Conservation (phyloP, 2,888 invertebrate species). For the Catocala sponsa region DNA sequence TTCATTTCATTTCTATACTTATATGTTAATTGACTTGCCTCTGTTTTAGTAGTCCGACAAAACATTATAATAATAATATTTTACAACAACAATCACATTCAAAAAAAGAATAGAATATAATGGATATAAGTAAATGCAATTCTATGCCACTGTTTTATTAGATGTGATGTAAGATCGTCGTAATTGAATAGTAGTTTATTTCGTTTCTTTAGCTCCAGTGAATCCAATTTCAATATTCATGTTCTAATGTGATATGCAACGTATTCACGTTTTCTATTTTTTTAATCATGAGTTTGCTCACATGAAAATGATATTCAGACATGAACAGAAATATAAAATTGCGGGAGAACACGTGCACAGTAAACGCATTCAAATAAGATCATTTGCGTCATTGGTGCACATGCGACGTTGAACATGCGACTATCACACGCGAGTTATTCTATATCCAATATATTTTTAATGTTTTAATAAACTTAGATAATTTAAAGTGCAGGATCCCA, state of each 20-base stretch:
- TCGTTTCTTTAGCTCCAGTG: not conserved
- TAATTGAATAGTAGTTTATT: not conserved
- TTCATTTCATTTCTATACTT: too few relatives aligned
- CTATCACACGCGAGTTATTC: slow-evolving; percentile 44
- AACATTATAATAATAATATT: too few relatives aligned
- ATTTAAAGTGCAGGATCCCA: too few relatives aligned
- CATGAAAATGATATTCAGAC: slow-evolving; percentile 17
- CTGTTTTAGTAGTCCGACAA: too few relatives aligned
- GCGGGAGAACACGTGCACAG: slow-evolving; percentile 34
- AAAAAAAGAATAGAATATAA: too few relatives aligned
- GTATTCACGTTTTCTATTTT: slow-evolving; percentile 14
- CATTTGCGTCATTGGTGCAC: slow-evolving; percentile 56
- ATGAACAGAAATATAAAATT: slow-evolving; percentile 32
- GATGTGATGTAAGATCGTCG: not conserved
- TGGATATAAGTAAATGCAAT: too few relatives aligned
- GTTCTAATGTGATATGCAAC: slow-evolving; percentile 2
- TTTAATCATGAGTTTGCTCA: slow-evolving; percentile 20
- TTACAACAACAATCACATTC: too few relatives aligned
- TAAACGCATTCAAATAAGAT: slow-evolving; percentile 38
- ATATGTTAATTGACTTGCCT: too few relatives aligned
- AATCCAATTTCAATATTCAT: slow-evolving; percentile 11
- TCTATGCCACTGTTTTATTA: not conserved
- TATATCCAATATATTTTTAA: slow-evolving; percentile 6
- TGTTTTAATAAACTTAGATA: not conserved
- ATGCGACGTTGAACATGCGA: slow-evolving; percentile 44